Evolutionary conservation across 2,888 invertebrate genomes (phyloP).

Genomic region (Molorchus minor): DNA sequence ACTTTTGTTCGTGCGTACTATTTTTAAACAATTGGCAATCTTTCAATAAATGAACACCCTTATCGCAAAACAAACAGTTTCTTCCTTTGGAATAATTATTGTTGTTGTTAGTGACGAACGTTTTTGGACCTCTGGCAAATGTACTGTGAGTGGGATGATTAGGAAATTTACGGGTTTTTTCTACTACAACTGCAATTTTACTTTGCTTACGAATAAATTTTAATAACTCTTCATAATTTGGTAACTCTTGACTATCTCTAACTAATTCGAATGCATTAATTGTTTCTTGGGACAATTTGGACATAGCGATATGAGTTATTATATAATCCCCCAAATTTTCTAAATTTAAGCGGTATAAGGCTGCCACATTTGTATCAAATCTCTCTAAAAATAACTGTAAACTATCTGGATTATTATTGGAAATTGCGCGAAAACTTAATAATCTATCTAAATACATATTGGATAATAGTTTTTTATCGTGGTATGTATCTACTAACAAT

Average conservation of each 20-base stretch:
- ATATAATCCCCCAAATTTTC: conserved; percentile 7
- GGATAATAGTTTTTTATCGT: conserved; percentile 4
- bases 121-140: not conserved
- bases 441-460: conserved; percentile 6
- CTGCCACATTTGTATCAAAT: conserved; percentile 8
- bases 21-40: conserved; percentile 8
- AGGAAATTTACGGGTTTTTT: not conserved
- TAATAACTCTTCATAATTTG: not conserved
- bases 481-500: not conserved
- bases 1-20: not conserved
- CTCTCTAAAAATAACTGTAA: conserved; percentile 8
- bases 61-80: conserved; percentile 13
- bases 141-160: not conserved
- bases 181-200: not conserved
- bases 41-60: conserved; percentile 13
- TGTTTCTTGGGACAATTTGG: conserved; percentile 10
- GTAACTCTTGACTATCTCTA: not conserved
- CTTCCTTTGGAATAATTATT: not conserved
- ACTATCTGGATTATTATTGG: not conserved
- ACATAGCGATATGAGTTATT: not conserved
- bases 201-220: not conserved
- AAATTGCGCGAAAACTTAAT: not conserved
- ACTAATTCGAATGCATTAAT: conserved; percentile 4
- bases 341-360: conserved; percentile 11
- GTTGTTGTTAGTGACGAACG: not conserved